These are phyloP conservation scores for Brachionichthys hirsutus DNA, from an alignment of 2,113 vertebrate genomes.

Conservation along the genomic window DNA sequence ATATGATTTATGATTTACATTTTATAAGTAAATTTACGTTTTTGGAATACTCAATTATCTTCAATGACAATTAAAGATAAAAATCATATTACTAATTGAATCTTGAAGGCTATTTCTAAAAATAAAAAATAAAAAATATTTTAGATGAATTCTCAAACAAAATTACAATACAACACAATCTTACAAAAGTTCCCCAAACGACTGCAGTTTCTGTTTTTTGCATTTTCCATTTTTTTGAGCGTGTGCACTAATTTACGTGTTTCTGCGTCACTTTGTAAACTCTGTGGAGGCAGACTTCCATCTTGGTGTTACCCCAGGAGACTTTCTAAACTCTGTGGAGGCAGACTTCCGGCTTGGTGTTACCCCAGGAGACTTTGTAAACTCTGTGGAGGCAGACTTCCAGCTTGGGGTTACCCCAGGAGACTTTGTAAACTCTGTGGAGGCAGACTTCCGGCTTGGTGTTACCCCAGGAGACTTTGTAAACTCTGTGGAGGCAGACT, in stretches of 20 bases:
- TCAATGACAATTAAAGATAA: too few species aligned
- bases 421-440: neutral
- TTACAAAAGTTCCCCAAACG: too few species aligned
- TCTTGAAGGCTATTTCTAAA: neutral
- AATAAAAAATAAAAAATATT: neutral
- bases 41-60: neutral
- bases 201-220: too few species aligned
- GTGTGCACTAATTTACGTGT: too few species aligned
- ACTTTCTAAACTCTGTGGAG: neutral
- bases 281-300: neutral
- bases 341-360: neutral
- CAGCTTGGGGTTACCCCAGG: constrained; percentile 7
- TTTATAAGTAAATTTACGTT: neutral
- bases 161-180: neutral
- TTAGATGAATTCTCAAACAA: too few species aligned
- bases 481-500: neutral
- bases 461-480: neutral
- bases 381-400: neutral
- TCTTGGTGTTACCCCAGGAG: constrained; percentile 5
- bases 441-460: neutral
- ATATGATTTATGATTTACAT: too few species aligned
- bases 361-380: neutral
- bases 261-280: neutral
- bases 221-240: neutral
- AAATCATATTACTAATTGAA: neutral